These are phyloP conservation scores for Puntigrus tetrazona DNA, from an alignment of 2,113 vertebrate genomes.

Conservation along the genomic window DNA sequence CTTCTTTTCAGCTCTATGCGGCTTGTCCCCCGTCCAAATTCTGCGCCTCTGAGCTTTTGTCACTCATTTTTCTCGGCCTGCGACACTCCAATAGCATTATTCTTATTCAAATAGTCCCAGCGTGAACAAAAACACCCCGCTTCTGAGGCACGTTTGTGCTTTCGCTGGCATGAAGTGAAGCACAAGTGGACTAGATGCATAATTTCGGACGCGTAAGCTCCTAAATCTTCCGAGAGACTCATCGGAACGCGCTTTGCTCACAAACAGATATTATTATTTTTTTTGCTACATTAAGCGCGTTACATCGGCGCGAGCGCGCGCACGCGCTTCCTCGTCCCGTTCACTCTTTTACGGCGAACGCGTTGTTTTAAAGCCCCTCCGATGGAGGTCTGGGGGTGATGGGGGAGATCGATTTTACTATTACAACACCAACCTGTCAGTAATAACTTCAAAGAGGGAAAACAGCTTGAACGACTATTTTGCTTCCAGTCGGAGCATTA, in stretches of 20 bases:
- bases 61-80: slow-evolving; percentile 94
- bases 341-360: slow-evolving; percentile 38
- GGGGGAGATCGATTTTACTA: slow-evolving; percentile 65
- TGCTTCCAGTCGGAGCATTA: slow-evolving; percentile 58
- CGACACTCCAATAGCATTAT: slow-evolving; percentile 94
- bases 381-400: slow-evolving; percentile 48
- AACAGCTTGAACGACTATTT: slow-evolving; percentile 63
- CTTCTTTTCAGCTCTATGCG: slow-evolving; percentile 93
- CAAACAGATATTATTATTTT: not conserved
- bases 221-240: not conserved
- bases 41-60: slow-evolving; percentile 96
- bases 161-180: slow-evolving; percentile 48
- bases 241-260: not conserved
- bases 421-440: slow-evolving; percentile 66
- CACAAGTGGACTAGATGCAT: slow-evolving; percentile 34
- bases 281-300: not conserved
- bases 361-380: slow-evolving; percentile 40
- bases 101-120: slow-evolving; percentile 98
- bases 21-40: slow-evolving; percentile 94
- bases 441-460: slow-evolving; percentile 67
- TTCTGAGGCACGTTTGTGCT: slow-evolving; percentile 77
- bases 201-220: slow-evolving; percentile 10
- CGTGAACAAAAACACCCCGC: slow-evolving; percentile 89
- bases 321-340: not conserved
- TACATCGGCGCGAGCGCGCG: no score